These are phyloP conservation scores for Eilema caniola DNA, from an alignment of 2,888 invertebrate species.

Conservation along the genomic window DNA sequence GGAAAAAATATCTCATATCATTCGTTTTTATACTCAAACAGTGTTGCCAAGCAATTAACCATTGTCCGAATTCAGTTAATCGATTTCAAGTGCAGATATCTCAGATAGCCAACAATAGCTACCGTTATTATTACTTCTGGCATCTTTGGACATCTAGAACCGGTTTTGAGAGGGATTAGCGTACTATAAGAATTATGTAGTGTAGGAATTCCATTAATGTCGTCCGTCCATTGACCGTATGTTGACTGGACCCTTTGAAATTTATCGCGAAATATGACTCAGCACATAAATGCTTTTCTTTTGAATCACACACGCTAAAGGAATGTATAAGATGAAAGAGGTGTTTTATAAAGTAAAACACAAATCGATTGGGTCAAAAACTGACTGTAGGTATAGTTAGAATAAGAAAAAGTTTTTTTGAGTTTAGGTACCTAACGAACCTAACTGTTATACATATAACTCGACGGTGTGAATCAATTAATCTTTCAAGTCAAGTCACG, in stretches of 20 bases:
- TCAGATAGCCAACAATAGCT: constrained; percentile 27
- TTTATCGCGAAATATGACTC: constrained; percentile 73
- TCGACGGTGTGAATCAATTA: neutral
- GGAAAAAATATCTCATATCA: neutral
- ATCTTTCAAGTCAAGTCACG: constrained; percentile 20
- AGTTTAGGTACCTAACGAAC: neutral
- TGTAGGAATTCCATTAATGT: constrained; percentile 46
- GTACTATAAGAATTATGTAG: constrained; percentile 25
- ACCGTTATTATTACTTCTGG: constrained; percentile 12
- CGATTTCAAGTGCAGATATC: constrained; percentile 18
- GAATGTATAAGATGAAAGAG: constrained; percentile 33
- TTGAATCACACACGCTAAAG: constrained; percentile 64
- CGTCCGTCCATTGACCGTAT: constrained; percentile 57
- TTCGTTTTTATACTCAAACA: neutral
- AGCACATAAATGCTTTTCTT: constrained; percentile 69
- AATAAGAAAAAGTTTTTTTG: neutral
- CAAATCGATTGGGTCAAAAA: neutral
- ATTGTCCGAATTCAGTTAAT: constrained; percentile 24
- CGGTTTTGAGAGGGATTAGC: constrained; percentile 27
- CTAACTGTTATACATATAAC: neutral
- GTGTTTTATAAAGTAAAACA: constrained; percentile 24
- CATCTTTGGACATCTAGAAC: constrained; percentile 13
- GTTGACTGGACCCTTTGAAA: constrained; percentile 56
- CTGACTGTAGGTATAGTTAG: neutral
- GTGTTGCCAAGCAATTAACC: constrained; percentile 11